Percentiles rank a stretch among this genome's conserved stretches.
phyloP scores from a whole-genome alignment of 64 coral and sea anemone genomes.

The Catalaphyllia jardinei region DNA sequence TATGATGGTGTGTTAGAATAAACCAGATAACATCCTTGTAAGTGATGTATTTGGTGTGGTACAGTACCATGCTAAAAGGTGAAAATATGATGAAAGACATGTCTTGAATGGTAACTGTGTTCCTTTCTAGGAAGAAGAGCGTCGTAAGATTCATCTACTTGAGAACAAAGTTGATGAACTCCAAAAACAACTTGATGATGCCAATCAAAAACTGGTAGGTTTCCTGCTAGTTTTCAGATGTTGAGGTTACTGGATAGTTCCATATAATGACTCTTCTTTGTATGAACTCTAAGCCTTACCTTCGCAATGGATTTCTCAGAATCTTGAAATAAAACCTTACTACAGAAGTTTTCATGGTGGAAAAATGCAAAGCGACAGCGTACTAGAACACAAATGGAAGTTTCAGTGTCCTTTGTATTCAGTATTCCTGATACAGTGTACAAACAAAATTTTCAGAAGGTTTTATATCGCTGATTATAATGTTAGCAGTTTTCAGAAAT shows the following conservation, averaged over 20 bases:
- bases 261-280: not conserved
- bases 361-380: too few species aligned
- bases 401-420: too few species aligned
- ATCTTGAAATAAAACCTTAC: too few species aligned
- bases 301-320: too few species aligned
- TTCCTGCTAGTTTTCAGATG: not conserved
- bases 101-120: not conserved
- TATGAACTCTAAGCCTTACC: too few species aligned
- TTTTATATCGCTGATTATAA: too few species aligned
- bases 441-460: too few species aligned
- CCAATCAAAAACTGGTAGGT: conserved; percentile 71
- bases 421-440: too few species aligned
- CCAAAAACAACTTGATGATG: conserved; percentile 59
- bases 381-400: too few species aligned
- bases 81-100: not conserved
- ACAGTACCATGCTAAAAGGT: not conserved
- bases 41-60: not conserved
- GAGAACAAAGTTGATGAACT: conserved; percentile 59
- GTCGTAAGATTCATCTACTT: conserved; percentile 43
- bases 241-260: not conserved
- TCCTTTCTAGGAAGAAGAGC: conserved; percentile 62
- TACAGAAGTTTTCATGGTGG: too few species aligned
- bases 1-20: not conserved
- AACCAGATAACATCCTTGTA: not conserved
- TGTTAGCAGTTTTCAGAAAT: too few species aligned